Evolutionary conservation across 2,797 vertebrate species (phyloP), one percentile per base, ranked within the genome.

Genomic region (Eospalax fontanierii): DNA sequence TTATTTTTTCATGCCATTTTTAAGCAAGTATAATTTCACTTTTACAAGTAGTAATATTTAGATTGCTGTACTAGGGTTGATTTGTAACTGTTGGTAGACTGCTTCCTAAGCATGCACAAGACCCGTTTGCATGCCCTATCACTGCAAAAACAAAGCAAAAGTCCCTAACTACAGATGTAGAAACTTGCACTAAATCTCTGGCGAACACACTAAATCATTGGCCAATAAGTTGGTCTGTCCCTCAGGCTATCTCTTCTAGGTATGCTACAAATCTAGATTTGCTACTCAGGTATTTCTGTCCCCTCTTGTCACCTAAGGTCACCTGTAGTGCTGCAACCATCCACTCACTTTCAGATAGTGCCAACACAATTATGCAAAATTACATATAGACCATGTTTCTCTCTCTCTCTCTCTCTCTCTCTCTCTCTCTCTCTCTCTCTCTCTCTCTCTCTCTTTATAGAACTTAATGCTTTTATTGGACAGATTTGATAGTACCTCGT

Each of bases 1-100:
- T 84, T 86, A 91, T 61, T 84, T 95, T 83, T 91, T 63, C 43
- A 63, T 92, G 70, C 19, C 43, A 79, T 38, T 94, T 92, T 93
- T 26, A 92, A 73, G 59, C 18, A 89, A 71, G 83, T 78, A 85
- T 54, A 46, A 84, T 93, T 78, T 91, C 54, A 87, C 3, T 6
- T 93, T 96, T 83, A 12, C 46, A 95, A 79, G 57, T 57, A 76
- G 80, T 10, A 66, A 50, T 82, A 68, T 91, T 92, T 95, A 46
- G 19, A 73, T 85, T 92, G 68, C 14, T 80, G 15, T 40, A 30
- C 35, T 63, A 8, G 24, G 26, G 50, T 35, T 81, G 24, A 14
- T 30, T 81, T 38, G 38, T 63, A 81, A 63, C 57, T 35, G 63
- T 14, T 38, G 28, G 16, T 81, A 63, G 24, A 80, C 22, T 80